Evolutionary conservation across 2,113 vertebrate species (phyloP).

Genomic region (Centrocercus urophasianus): DNA sequence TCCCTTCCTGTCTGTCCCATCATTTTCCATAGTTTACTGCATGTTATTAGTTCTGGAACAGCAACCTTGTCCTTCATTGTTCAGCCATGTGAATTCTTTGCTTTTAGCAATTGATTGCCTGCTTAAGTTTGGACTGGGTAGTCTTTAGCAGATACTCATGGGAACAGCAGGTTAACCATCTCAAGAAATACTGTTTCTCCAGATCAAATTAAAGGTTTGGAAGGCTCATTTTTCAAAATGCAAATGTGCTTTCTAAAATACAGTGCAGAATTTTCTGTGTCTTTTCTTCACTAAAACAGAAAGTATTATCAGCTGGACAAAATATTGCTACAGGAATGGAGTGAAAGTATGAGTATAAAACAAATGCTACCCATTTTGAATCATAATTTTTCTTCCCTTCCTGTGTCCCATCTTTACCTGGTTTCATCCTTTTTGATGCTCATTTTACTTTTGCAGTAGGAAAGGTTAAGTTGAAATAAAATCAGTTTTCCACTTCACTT

Average conservation of each 20-base stretch:
- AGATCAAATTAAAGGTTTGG: not conserved
- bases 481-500: constrained; percentile 12
- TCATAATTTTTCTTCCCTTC: not conserved
- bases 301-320: not conserved
- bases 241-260: not conserved
- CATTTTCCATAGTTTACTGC: not conserved
- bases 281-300: not conserved
- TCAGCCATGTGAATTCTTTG: not conserved
- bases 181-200: not conserved
- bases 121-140: constrained; percentile 1
- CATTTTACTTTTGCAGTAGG: not conserved
- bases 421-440: not conserved
- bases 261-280: not conserved
- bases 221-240: not conserved
- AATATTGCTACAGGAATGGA: not conserved
- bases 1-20: not conserved
- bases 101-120: constrained; percentile 14
- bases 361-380: not conserved
- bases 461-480: not conserved
- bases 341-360: not conserved
- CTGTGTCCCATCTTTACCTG: not conserved
- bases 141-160: not conserved
- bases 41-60: not conserved
- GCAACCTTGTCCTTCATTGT: not conserved
- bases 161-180: not conserved